phyloP scores from a whole-genome alignment of 1,140 invertebrate species.

The Sitodiplosis mosellana region DNA sequence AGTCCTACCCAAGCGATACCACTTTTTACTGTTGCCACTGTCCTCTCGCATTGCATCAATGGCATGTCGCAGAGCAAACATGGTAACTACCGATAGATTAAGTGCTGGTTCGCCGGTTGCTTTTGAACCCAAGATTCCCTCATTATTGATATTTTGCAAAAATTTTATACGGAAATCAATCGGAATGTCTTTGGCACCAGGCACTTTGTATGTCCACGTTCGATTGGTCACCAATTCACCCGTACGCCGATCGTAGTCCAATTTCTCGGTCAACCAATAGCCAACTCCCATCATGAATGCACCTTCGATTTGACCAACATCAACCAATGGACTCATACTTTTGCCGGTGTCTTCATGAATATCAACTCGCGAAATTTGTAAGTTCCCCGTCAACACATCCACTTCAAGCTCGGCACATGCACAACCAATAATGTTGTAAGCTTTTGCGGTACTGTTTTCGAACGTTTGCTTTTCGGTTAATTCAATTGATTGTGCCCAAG shows the following conservation, averaged over 20 bases:
- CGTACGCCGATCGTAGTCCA: slow-evolving; percentile 18
- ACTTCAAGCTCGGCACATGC: slow-evolving; percentile 35
- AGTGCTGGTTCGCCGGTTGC: slow-evolving; percentile 62
- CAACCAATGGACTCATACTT: slow-evolving; percentile 47
- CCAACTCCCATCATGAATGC: slow-evolving; percentile 49
- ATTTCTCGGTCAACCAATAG: slow-evolving; percentile 41
- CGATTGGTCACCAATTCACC: neutral
- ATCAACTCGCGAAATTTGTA: slow-evolving; percentile 40
- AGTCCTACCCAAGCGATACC: slow-evolving; percentile 26
- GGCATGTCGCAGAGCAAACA: slow-evolving; percentile 53
- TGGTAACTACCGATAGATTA: slow-evolving; percentile 40
- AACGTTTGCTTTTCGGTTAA: too few relatives aligned
- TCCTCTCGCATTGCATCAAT: slow-evolving; percentile 41
- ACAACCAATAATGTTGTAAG: slow-evolving; percentile 34
- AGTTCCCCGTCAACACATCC: slow-evolving; percentile 37
- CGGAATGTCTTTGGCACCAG: slow-evolving; percentile 63
- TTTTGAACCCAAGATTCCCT: slow-evolving; percentile 31
- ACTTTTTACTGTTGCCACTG: slow-evolving; percentile 23
- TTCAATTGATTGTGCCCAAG: too few relatives aligned
- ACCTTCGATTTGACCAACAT: slow-evolving; percentile 51
- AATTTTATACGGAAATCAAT: slow-evolving; percentile 62
- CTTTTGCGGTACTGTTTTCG: slow-evolving; percentile 31
- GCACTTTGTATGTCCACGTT: slow-evolving; percentile 34
- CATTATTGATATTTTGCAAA: slow-evolving; percentile 37
- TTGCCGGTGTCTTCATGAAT: slow-evolving; percentile 53